Conservation (phyloP, 1,140 invertebrate genomes). For the Atta colombica region DNA sequence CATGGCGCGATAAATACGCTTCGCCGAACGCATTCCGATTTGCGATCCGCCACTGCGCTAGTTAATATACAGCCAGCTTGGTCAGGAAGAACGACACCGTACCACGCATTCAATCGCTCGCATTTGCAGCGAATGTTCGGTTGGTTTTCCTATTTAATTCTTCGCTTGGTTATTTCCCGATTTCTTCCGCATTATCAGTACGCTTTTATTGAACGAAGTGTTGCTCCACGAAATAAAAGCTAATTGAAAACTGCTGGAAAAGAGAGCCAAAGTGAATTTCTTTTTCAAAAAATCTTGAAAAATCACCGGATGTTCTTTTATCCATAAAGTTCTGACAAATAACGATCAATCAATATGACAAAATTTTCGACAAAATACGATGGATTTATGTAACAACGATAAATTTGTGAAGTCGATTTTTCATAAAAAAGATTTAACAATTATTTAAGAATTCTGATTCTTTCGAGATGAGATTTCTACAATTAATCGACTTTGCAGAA, state of each 20-base stretch:
- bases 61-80: conserved; percentile 29
- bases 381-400: conserved; percentile 1
- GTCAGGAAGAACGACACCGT: not conserved
- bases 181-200: conserved; percentile 27
- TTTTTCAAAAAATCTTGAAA: not conserved
- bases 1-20: conserved; percentile 29
- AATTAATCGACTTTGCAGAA: conserved; percentile 4
- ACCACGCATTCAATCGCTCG: not conserved
- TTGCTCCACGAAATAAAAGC: conserved; percentile 19
- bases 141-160: conserved; percentile 26
- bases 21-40: conserved; percentile 16
- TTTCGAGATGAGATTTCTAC: not conserved
- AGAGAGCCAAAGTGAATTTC: not conserved
- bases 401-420: not conserved
- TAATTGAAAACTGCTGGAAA: not conserved
- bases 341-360: not conserved
- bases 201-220: conserved; percentile 20
- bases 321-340: not conserved
- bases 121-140: conserved; percentile 5
- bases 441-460: not conserved
- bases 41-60: not conserved
- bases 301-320: not conserved
- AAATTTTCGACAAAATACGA: conserved; percentile 1
- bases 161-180: conserved; percentile 20
- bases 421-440: not conserved